These are phyloP conservation scores for Panagrolaimus sp. DNA, from an alignment of 1,140 invertebrate genomes.

Conservation along the genomic window DNA sequence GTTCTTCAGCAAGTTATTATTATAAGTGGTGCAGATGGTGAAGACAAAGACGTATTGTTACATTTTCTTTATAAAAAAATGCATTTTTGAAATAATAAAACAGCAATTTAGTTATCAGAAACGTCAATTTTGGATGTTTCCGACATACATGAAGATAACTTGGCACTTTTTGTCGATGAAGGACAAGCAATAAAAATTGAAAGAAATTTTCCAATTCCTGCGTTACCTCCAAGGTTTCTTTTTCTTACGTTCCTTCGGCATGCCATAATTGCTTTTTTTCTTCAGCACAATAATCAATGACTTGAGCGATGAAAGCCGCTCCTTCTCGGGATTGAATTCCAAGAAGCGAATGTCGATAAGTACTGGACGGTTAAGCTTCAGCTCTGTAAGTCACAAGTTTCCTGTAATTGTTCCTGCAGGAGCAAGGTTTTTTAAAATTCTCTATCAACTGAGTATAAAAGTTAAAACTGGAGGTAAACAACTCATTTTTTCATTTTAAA, in stretches of 20 bases:
- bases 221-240: conserved; percentile 31
- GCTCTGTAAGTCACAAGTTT: neutral
- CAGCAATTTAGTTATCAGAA: neutral
- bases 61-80: too few species aligned
- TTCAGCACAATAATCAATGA: neutral
- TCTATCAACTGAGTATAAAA: conserved; percentile 10
- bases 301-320: neutral
- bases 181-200: conserved; percentile 34
- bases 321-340: neutral
- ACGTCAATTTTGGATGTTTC: conserved; percentile 27
- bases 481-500: neutral
- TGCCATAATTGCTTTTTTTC: conserved; percentile 7
- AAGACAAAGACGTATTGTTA: neutral
- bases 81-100: too few species aligned
- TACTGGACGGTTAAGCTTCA: too few species aligned
- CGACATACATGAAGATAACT: conserved; percentile 39
- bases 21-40: conserved; percentile 14
- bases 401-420: neutral
- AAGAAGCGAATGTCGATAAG: too few species aligned
- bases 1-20: conserved; percentile 24
- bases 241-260: neutral
- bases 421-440: neutral
- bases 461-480: conserved; percentile 11
- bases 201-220: conserved; percentile 37
- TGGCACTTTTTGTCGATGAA: conserved; percentile 38